Percentiles rank a stretch among this genome's conserved stretches.
phyloP scores from a whole-genome alignment of 92 coral and sea anemone species.

The Palythoa heliodiscus region DNA sequence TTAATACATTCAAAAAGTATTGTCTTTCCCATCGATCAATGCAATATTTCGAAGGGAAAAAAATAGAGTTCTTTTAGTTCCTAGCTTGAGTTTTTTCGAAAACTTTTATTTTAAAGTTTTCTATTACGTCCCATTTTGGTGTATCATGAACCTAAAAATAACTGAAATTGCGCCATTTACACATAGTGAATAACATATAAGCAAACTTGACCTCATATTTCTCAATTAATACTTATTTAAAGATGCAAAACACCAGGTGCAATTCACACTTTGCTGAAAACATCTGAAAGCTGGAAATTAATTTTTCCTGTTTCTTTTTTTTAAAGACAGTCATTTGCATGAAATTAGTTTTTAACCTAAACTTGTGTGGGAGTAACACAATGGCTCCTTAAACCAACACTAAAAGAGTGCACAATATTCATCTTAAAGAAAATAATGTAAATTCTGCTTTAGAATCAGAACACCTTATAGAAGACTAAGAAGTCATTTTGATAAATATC shows the following conservation, averaged over 20 bases:
- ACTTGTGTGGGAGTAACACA: not conserved
- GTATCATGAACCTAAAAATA: not conserved
- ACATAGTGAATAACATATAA: not conserved
- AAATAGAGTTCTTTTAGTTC: not conserved
- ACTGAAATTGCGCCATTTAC: not conserved
- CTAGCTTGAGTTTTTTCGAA: not conserved
- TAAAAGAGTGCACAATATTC: too few species aligned
- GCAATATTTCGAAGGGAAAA: too few species aligned
- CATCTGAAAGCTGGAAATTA: not conserved
- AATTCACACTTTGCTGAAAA: not conserved
- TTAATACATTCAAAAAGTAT: too few species aligned
- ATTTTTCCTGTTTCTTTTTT: not conserved
- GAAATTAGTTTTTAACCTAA: slow-evolving; percentile 11
- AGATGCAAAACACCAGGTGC: slow-evolving; percentile 14
- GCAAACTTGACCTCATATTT: slow-evolving; percentile 14
- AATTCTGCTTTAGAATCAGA: too few species aligned
- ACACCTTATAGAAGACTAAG: too few species aligned
- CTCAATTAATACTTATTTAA: slow-evolving; percentile 11
- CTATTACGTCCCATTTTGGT: not conserved
- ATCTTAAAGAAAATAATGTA: too few species aligned
- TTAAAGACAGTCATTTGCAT: not conserved
- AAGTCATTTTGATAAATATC: too few species aligned
- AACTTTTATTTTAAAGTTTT: not conserved
- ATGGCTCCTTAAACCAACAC: not conserved
- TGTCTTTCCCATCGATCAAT: too few species aligned